Percentiles rank a stretch among this genome's conserved stretches.
Evolutionary conservation across 2,797 vertebrate genomes (phyloP).

Genomic region (Danio albolineatus): DNA sequence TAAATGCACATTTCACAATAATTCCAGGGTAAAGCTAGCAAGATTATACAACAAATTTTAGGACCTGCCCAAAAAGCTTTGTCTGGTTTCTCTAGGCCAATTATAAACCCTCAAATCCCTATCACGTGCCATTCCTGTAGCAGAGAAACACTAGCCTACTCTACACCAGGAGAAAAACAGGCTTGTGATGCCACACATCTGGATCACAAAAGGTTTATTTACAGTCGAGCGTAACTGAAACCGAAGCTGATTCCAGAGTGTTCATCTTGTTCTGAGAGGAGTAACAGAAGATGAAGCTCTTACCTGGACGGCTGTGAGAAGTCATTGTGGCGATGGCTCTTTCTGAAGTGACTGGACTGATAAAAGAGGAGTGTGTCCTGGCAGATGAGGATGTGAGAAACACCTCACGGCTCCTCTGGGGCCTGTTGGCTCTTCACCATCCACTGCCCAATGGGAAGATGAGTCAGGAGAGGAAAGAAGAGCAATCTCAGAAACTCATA

Average conservation of each 20-base stretch:
- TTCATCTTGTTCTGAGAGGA: conserved; percentile 31
- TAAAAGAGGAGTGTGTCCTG: conserved; percentile 42
- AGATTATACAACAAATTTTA: no score
- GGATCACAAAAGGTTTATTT: conserved; percentile 48
- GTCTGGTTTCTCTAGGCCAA: conserved; percentile 57
- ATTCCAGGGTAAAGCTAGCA: no score
- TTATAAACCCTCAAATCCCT: conserved; percentile 38
- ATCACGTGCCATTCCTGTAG: conserved; percentile 42
- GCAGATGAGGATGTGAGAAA: conserved; percentile 56
- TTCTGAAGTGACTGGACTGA: conserved; percentile 25
- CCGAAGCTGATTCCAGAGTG: background rate
- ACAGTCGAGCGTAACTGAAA: conserved; percentile 35
- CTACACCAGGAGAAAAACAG: conserved; percentile 25
- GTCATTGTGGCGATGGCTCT: conserved; percentile 68
- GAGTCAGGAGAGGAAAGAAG: conserved; percentile 47
- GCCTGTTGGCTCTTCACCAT: conserved; percentile 65
- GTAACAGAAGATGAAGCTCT: conserved; percentile 53
- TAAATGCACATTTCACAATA: no score
- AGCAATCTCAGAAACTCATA: conserved; percentile 61
- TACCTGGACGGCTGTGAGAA: conserved; percentile 77
- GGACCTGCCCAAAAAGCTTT: conserved; percentile 39
- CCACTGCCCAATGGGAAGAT: conserved; percentile 50
- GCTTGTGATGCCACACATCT: conserved; percentile 43
- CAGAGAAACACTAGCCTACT: conserved; percentile 17
- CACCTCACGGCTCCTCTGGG: conserved; percentile 69